Evolutionary conservation across 2,888 invertebrate genomes (phyloP).

Genomic region (Oegoconia quadripuncta): DNA sequence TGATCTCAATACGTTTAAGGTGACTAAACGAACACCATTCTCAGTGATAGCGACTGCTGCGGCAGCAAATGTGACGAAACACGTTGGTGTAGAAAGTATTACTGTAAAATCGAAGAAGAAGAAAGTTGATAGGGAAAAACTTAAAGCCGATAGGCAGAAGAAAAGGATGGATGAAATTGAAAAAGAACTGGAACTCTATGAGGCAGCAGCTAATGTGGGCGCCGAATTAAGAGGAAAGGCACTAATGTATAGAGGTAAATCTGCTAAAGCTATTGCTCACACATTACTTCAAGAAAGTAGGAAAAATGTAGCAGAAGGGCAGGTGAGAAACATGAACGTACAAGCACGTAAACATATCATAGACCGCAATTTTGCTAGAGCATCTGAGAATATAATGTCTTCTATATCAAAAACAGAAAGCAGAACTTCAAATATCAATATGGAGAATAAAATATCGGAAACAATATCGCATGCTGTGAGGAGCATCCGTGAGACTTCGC

Average conservation of each 20-base stretch:
- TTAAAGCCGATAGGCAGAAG: slow-evolving; percentile 61
- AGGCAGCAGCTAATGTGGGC: slow-evolving; percentile 65
- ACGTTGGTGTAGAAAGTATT: slow-evolving; percentile 78
- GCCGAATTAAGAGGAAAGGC: slow-evolving; percentile 76
- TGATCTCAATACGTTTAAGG: slow-evolving; percentile 80
- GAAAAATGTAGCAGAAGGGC: slow-evolving; percentile 70
- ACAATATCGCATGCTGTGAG: slow-evolving; percentile 46
- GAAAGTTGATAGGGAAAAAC: slow-evolving; percentile 55
- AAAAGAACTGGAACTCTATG: slow-evolving; percentile 55
- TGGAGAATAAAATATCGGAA: slow-evolving; percentile 35
- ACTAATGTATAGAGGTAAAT: slow-evolving; percentile 84
- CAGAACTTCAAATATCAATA: slow-evolving; percentile 6
- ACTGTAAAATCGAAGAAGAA: slow-evolving; percentile 71
- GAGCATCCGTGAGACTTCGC: slow-evolving; percentile 48
- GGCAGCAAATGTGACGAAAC: slow-evolving; percentile 81
- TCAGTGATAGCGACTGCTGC: slow-evolving; percentile 81
- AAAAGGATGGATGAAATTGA: slow-evolving; percentile 67
- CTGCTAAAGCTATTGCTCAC: slow-evolving; percentile 85
- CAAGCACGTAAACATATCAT: slow-evolving; percentile 39
- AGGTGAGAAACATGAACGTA: slow-evolving; percentile 44
- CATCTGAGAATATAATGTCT: slow-evolving; percentile 39
- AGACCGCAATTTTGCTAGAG: slow-evolving; percentile 37
- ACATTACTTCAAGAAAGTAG: slow-evolving; percentile 81
- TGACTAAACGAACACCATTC: slow-evolving; percentile 80
- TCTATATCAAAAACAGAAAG: slow-evolving; percentile 33